Evolutionary conservation across 2,888 invertebrate genomes (phyloP).

Genomic region (Melolontha melolontha): DNA sequence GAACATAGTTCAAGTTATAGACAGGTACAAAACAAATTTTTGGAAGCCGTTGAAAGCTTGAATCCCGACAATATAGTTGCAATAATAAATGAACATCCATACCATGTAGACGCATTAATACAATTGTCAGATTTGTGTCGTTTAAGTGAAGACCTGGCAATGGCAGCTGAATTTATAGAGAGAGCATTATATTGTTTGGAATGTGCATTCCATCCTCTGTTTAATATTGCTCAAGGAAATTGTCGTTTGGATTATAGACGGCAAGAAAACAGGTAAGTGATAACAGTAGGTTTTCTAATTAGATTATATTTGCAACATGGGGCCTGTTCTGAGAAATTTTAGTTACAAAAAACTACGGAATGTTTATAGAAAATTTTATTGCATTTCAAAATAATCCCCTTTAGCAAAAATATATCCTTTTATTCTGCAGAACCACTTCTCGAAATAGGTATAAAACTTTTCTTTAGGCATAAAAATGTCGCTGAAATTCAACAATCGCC

Average conservation of each 20-base stretch:
- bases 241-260: slow-evolving; percentile 82
- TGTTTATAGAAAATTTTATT: too few relatives aligned
- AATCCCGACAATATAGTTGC: slow-evolving; percentile 83
- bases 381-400: too few relatives aligned
- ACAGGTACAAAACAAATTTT: slow-evolving; percentile 79
- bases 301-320: background rate
- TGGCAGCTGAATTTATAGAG: slow-evolving; percentile 84
- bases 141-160: slow-evolving; percentile 81
- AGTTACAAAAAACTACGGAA: too few relatives aligned
- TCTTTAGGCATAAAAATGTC: too few relatives aligned
- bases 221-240: slow-evolving; percentile 79
- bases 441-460: too few relatives aligned
- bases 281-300: background rate
- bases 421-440: too few relatives aligned
- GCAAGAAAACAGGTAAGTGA: slow-evolving; percentile 80
- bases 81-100: slow-evolving; percentile 79
- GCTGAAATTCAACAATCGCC: too few relatives aligned
- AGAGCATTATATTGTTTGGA: slow-evolving; percentile 82
- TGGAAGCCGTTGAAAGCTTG: slow-evolving; percentile 82
- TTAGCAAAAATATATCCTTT: too few relatives aligned
- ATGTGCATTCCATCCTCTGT: slow-evolving; percentile 82
- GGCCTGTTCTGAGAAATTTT: too few relatives aligned
- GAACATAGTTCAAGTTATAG: slow-evolving; percentile 82
- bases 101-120: slow-evolving; percentile 83
- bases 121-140: slow-evolving; percentile 85